Evolutionary conservation across 2,113 vertebrate species (phyloP), one percentile per base, ranked within the genome.

Genomic region (Siniperca knerii): DNA sequence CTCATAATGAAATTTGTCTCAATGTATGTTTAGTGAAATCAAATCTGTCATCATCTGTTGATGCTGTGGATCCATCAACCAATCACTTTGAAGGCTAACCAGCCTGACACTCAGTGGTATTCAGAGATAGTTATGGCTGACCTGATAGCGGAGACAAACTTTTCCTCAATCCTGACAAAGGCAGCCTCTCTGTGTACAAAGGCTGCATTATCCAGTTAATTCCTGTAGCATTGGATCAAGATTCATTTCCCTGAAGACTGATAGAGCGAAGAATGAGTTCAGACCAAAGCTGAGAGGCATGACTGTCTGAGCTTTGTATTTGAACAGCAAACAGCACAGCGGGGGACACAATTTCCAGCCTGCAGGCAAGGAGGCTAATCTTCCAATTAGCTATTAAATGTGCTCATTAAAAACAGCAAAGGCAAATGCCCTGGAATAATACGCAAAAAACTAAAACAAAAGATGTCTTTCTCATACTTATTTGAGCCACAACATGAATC

Each of bases 341-440:
- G 16, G 89, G 91, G 81, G 78, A 90, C 77, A 25, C 84, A 35
- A 74, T 84, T 87, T 86, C 78, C 86, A 83, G 90, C 89, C 91
- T 68, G 76, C 89, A 89, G 86, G 84, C 89, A 73, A 70, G 62
- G 35, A 91, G 85, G 79, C 83, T 91, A 91, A 94, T 93, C 90
- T 93, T 73, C 91, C 90, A 94, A 92, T 93, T 93, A 92, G 83
- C 83, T 81, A 75, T 89, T 88, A 92, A 92, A 88, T 73, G 87
- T 93, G 89, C 82, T 89, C 90, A 90, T 94, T 92, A 91, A 89
- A 88, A 90, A 80, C 75, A 73, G 83, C 86, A 87, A 89, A 90
- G 72, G 80, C 88, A 89, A 92, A 91, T 75, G 78, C 84, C 73
- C 90, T 78, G 78, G 86, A 93, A 91, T 81, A 84, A 87, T 70